Conservation (phyloP, 2,113 vertebrate genomes). For the Aptenodytes forsteri region DNA sequence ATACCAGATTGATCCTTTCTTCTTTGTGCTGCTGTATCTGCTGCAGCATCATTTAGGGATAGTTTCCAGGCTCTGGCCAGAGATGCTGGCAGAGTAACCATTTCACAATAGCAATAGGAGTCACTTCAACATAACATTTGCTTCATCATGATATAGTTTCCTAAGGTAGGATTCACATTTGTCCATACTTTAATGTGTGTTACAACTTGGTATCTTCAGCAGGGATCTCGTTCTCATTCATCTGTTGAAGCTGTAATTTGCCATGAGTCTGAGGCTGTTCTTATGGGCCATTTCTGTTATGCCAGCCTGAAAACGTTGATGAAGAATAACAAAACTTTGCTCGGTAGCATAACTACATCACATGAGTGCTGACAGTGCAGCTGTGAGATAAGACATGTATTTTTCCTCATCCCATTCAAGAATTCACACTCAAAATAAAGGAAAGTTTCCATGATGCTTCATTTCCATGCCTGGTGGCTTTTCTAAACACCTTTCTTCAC, state of each 20-base stretch:
- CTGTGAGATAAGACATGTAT: neutral
- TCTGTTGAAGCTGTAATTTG: neutral
- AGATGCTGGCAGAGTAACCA: neutral
- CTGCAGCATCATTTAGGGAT: neutral
- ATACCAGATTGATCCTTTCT: neutral
- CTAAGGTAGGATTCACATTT: neutral
- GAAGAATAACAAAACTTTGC: neutral
- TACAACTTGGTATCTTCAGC: neutral
- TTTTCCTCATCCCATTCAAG: neutral
- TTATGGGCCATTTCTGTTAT: neutral
- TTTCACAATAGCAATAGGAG: neutral
- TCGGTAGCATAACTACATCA: neutral
- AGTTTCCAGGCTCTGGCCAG: neutral
- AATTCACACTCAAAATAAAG: neutral
- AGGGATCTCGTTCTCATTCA: neutral
- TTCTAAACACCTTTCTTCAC: neutral
- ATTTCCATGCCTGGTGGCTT: neutral
- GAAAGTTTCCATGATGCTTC: neutral
- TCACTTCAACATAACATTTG: neutral
- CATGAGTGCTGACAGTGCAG: neutral
- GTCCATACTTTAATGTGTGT: neutral
- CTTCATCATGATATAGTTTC: neutral
- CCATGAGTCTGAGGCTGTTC: neutral
- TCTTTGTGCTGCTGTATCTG: neutral
- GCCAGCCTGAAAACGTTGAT: neutral